Base-by-base conservation (phyloP, 2,888 invertebrate genomes). In the Terebella lapidaria region DNA sequence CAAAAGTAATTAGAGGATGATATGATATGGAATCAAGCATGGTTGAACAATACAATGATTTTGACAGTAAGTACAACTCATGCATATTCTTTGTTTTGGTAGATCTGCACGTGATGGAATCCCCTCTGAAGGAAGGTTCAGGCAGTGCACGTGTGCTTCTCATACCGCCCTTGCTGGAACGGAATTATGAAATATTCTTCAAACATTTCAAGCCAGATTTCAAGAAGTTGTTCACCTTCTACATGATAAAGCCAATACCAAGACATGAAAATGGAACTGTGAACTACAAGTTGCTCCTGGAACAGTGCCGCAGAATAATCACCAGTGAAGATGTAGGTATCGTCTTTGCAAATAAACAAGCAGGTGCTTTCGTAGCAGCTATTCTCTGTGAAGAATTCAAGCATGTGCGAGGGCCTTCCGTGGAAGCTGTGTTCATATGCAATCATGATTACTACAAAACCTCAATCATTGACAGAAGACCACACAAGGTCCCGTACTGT, bases 401-500 rank as follows among this genome's bases (percentile, higher is more conserved):
- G 18, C 55, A 58, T 22, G 22, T 61, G 2, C n/a, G 42, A 18
- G 61, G 61, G 2, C 61, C 61, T 10, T 47, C 45, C 10, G 49
- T 51, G 3, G 58, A 58, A 25, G 58, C 61, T 18, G 25, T 61
- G 24, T 61, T 61, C 45, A 42, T 61, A 1, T 61, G 58, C 52
- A 54, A 58, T 24, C 61, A 61, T 29, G 55, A 61, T 24, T 58
- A 61, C 20, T 61, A 61, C 55, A 61, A 54, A 10, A 55, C 58
- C 5, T 24, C 42, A 2, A 26, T 58, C 10, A 46, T 61, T 26
- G 61, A 61, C 51, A 15, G 54, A 2, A 24, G 58, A 1, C 45
- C n/a, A 35, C 29, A 55, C 35, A 58, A 58, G 28, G n/a, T 61
- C 2, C 49, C 61, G 15, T 54, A 49, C n/a, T 25, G 27, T 5